Percentiles rank a stretch among this genome's conserved stretches.
phyloP scores from a whole-genome alignment of 2,113 vertebrate species.

The Pardalotus punctatus region DNA sequence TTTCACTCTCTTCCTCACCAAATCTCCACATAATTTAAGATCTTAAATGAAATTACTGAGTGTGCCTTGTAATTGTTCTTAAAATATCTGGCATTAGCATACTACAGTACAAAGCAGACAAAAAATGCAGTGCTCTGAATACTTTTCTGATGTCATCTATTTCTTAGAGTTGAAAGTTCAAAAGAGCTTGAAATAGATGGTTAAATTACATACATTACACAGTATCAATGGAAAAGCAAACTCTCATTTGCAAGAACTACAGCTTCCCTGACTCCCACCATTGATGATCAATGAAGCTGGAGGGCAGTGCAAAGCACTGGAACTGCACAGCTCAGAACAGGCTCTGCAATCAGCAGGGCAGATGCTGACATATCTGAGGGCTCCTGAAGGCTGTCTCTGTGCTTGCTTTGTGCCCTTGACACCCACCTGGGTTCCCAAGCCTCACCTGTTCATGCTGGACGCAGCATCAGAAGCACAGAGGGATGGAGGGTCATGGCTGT shows the following conservation, averaged over 20 bases:
- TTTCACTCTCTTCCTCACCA: background rate
- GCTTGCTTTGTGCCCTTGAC: background rate
- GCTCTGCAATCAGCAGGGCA: background rate
- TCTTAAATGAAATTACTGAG: background rate
- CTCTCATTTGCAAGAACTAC: background rate
- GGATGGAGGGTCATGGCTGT: background rate
- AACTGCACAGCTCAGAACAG: background rate
- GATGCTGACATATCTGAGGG: background rate
- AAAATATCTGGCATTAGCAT: background rate
- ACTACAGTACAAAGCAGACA: background rate
- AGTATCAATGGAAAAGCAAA: background rate
- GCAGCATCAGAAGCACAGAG: rapidly evolving
- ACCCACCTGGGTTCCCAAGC: background rate
- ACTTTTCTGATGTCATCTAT: background rate
- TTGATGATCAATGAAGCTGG: background rate
- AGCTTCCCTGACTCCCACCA: background rate
- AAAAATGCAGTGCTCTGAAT: background rate
- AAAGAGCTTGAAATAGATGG: background rate
- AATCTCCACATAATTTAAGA: background rate
- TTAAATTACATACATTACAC: background rate
- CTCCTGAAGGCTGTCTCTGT: background rate
- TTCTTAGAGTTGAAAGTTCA: background rate
- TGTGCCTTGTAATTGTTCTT: background rate
- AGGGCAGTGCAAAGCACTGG: background rate
- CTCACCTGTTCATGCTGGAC: background rate